Base-by-base conservation (phyloP, 2,888 invertebrate genomes). In the Bimastos eiseni region DNA sequence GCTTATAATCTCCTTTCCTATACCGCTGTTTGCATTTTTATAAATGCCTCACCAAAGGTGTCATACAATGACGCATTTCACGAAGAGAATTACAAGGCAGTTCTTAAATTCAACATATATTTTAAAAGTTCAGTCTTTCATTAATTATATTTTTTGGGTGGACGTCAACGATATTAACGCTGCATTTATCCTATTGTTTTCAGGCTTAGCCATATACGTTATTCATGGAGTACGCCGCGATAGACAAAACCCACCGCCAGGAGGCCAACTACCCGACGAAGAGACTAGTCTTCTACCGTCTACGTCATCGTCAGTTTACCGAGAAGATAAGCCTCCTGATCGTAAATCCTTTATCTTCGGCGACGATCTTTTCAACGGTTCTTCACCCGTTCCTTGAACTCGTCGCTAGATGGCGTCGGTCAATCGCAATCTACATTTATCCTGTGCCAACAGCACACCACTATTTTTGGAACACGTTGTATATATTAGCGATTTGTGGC, bases 341-440 rank as follows among this genome's bases (percentile, higher is more conserved):
- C 70, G 70, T 70, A 70, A 70, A 70, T 70, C 70, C 70, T 70
- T 70, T 70, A 70, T 70, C 70, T 70, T 70, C 70, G 70, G 70
- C 30, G 70, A n/a, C 70, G 70, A 70, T 70, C 70, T 70, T 70
- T 70, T 70, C 70, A 70, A 70, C n/a, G 70, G 11, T 70, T 70
- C 70, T 70, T 70, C 70, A 70, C 8, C 70, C n/a, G 30, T 70
- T 70, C 70, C 70, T 30, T 70, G n/a, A 70, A 70, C 70, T n/a
- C 70, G n/a, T n/a, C 70, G 70, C n/a, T 70, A 11, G 4, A 0
- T 5, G 17, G 4, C 70, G 70, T 55, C 70, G 30, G 5, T 70
- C 70, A 30, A 13, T n/a, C n/a, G 70, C 70, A 70, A 70, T 70
- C 30, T 21, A 49, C 49, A 49, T 49, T n/a, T 70, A n/a, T 30